Evolutionary conservation across 2,797 vertebrate genomes (phyloP).

Genomic region (Cirrhinus molitorella): DNA sequence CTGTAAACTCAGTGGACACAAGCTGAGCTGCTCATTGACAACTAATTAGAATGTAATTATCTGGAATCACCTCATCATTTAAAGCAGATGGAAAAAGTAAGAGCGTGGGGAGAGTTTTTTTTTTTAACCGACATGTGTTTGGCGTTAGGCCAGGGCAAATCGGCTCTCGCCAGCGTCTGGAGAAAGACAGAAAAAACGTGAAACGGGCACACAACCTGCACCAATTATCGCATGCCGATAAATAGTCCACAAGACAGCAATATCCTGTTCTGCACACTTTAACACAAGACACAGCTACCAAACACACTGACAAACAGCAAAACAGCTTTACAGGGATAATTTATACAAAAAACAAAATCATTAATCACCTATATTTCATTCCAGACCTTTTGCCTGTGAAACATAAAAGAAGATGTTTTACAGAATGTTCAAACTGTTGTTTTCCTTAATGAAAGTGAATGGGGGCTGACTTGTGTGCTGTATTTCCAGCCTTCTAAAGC

Average conservation of each 20-base stretch:
- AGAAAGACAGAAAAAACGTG: slow-evolving; percentile 41
- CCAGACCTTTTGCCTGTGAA: background rate
- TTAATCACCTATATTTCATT: background rate
- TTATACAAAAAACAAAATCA: background rate
- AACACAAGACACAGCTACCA: slow-evolving; percentile 40
- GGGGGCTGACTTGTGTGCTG: background rate
- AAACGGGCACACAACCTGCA: slow-evolving; percentile 49
- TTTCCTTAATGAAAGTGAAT: slow-evolving; percentile 6
- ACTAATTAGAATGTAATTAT: slow-evolving; percentile 83
- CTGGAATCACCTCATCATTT: slow-evolving; percentile 76
- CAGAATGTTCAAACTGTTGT: background rate
- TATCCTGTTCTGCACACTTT: slow-evolving; percentile 58
- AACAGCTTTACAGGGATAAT: background rate
- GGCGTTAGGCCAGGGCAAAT: slow-evolving; percentile 55
- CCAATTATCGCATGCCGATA: slow-evolving; percentile 55
- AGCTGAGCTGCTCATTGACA: slow-evolving; percentile 81
- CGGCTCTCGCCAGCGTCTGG: slow-evolving; percentile 44
- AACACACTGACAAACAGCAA: slow-evolving; percentile 37
- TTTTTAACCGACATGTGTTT: slow-evolving; percentile 49
- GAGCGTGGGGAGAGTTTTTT: slow-evolving; percentile 58
- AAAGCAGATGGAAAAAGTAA: slow-evolving; percentile 75
- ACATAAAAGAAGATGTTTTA: background rate
- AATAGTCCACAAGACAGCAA: slow-evolving; percentile 60
- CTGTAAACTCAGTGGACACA: slow-evolving; percentile 70
- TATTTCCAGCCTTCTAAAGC: background rate